phyloP scores from a whole-genome alignment of 2,888 invertebrate genomes.

The Rapana venosa region DNA sequence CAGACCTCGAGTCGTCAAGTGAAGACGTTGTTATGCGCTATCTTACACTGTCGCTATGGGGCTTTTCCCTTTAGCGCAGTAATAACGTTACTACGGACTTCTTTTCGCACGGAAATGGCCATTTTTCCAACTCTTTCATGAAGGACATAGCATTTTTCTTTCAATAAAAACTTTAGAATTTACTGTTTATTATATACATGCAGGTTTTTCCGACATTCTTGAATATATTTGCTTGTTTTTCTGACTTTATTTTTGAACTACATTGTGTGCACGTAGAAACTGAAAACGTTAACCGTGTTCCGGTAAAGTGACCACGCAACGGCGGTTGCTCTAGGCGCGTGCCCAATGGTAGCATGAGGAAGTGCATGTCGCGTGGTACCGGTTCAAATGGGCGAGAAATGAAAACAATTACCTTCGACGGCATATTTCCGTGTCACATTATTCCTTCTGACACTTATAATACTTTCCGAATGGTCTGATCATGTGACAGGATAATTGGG shows the following conservation, averaged over 20 bases:
- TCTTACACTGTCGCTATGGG: constrained; percentile 71
- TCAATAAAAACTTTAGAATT: background rate
- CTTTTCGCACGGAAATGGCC: background rate
- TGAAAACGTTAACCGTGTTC: constrained; percentile 30
- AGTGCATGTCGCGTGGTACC: constrained; percentile 37
- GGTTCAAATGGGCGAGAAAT: constrained; percentile 1
- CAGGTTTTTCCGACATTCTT: background rate
- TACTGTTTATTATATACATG: background rate
- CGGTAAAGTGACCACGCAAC: constrained; percentile 45
- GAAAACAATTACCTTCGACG: background rate
- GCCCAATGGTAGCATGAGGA: constrained; percentile 38
- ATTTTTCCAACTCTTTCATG: background rate
- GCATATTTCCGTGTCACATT: background rate
- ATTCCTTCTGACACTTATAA: background rate
- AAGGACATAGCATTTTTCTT: background rate
- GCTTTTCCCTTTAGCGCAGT: constrained; percentile 63
- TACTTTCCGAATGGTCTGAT: background rate
- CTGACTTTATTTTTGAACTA: background rate
- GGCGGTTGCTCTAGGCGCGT: constrained; percentile 45
- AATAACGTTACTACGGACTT: constrained; percentile 63
- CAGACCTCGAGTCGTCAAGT: constrained; percentile 73
- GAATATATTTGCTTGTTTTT: background rate
- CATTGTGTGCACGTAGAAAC: background rate
- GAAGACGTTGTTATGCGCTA: constrained; percentile 66
- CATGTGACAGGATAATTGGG: background rate